phyloP scores from a whole-genome alignment of 2,797 vertebrate species.

The Microchirus variegatus region DNA sequence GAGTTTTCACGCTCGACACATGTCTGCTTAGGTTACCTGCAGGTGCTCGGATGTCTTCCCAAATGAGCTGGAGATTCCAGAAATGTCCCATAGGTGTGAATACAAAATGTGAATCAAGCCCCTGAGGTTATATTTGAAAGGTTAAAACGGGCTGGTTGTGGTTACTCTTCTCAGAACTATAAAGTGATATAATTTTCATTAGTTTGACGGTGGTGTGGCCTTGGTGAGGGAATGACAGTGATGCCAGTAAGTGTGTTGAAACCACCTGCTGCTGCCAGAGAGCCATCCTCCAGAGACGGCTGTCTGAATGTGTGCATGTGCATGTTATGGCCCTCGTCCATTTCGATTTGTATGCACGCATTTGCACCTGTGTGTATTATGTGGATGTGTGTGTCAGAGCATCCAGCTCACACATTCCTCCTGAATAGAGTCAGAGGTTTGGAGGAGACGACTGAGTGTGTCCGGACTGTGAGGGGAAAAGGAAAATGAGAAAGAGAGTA shows the following conservation, averaged over 20 bases:
- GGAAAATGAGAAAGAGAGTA: slow-evolving; percentile 29
- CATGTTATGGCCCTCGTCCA: slow-evolving; percentile 13
- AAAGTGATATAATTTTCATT: slow-evolving; percentile 23
- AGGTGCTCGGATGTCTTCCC: slow-evolving; percentile 3
- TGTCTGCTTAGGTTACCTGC: not conserved
- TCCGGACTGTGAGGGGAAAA: slow-evolving; percentile 43
- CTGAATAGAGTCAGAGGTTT: slow-evolving; percentile 56
- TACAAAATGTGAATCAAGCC: slow-evolving; percentile 4
- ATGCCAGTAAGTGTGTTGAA: slow-evolving; percentile 63
- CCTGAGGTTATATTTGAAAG: slow-evolving; percentile 11
- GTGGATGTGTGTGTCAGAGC: slow-evolving; percentile 35
- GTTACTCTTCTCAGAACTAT: slow-evolving; percentile 35
- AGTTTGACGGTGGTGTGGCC: slow-evolving; percentile 24
- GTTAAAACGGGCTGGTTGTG: slow-evolving; percentile 21
- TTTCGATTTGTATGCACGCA: slow-evolving; percentile 22
- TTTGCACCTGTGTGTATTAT: slow-evolving; percentile 14
- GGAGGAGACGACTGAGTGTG: slow-evolving; percentile 50
- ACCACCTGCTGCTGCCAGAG: slow-evolving; percentile 70
- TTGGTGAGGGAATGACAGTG: slow-evolving; percentile 20
- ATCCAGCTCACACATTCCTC: slow-evolving; percentile 68
- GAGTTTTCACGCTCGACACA: not conserved
- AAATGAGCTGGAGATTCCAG: slow-evolving; percentile 3
- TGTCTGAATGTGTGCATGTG: slow-evolving; percentile 9
- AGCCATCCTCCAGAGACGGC: slow-evolving; percentile 43
- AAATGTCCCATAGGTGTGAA: slow-evolving; percentile 13